A percentile compares a stretch with the other conserved stretches of the same genome.
These are phyloP conservation scores for Zosterops japonicus DNA, from an alignment of 2,113 vertebrate species.

Conservation along the genomic window DNA sequence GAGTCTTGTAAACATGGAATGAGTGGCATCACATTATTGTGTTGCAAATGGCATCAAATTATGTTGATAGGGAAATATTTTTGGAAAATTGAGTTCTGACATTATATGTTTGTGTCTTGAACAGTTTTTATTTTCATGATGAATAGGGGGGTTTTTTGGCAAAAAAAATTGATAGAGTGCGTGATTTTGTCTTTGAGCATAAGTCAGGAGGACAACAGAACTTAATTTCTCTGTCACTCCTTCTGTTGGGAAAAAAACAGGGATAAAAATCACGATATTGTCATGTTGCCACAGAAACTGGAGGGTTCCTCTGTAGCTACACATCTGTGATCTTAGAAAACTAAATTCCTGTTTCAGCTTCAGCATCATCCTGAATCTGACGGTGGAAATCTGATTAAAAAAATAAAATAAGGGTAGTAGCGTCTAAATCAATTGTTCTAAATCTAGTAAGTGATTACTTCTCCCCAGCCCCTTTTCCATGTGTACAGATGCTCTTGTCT, in stretches of 20 bases:
- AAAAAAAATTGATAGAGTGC: background rate
- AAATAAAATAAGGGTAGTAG: background rate
- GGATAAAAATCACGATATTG: background rate
- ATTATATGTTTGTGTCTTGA: background rate
- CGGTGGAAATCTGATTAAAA: background rate
- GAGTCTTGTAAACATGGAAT: background rate
- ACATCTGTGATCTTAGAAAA: background rate
- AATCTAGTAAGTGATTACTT: background rate
- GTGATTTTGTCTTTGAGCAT: background rate
- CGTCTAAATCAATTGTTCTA: background rate
- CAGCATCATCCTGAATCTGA: background rate
- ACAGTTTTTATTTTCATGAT: background rate
- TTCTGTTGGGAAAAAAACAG: background rate
- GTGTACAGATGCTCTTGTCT: background rate
- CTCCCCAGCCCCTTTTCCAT: background rate
- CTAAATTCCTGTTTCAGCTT: background rate
- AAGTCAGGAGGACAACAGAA: background rate
- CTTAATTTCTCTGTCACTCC: background rate
- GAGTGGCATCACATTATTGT: background rate
- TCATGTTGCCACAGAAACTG: background rate
- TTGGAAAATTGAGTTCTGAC: background rate
- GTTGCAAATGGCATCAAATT: background rate
- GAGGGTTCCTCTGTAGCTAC: background rate
- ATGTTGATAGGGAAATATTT: background rate
- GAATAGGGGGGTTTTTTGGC: rapidly evolving